phyloP scores from a whole-genome alignment of 2,113 vertebrate genomes.

The Platysternon megacephalum region DNA sequence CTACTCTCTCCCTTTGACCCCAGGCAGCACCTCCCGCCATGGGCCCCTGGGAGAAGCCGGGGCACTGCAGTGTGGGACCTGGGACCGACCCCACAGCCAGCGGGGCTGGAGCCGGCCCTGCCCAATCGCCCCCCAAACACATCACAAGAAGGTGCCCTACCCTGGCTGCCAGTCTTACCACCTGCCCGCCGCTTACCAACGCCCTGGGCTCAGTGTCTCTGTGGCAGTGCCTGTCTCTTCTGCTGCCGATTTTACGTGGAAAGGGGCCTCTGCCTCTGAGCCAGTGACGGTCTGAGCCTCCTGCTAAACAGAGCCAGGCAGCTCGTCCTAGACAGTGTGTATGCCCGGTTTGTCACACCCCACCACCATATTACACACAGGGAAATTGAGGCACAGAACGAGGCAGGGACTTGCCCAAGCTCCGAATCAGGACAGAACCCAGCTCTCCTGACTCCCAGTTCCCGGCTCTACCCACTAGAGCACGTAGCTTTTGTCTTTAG shows the following conservation, averaged over 20 bases:
- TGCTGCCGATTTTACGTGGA: neutral
- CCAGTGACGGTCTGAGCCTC: neutral
- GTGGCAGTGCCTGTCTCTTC: too few relatives aligned
- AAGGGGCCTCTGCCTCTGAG: neutral
- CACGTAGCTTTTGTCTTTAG: neutral
- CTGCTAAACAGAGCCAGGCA: neutral
- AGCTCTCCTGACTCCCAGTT: neutral
- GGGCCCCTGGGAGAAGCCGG: neutral
- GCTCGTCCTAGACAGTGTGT: neutral
- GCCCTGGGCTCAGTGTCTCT: neutral
- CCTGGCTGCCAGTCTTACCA: neutral
- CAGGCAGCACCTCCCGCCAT: neutral
- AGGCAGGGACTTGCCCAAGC: neutral
- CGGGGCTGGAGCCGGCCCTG: rapidly evolving
- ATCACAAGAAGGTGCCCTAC: neutral
- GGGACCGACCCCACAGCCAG: neutral
- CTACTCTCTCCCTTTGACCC: neutral
- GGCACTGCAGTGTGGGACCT: neutral
- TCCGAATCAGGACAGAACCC: neutral
- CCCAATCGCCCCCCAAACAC: neutral
- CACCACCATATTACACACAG: neutral
- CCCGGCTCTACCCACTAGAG: neutral
- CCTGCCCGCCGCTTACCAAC: neutral
- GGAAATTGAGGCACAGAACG: neutral
- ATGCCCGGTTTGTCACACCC: neutral